Evolutionary conservation across 2,113 vertebrate genomes (phyloP).

Genomic region (Chaenocephalus aceratus): DNA sequence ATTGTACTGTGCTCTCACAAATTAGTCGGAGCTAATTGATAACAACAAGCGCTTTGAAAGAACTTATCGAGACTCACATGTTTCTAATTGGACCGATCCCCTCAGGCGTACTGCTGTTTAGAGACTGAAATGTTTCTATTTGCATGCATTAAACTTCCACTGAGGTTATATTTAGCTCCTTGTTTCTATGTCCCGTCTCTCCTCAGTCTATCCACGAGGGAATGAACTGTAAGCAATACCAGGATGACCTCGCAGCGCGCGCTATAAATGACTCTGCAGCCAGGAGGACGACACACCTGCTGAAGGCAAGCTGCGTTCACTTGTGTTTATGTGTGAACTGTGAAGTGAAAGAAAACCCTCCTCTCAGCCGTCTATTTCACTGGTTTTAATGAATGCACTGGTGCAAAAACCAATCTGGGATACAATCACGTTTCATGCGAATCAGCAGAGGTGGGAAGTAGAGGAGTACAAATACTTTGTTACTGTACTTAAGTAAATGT

Average conservation of each 20-base stretch:
- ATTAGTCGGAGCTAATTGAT: too few relatives aligned
- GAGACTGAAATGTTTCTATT: neutral
- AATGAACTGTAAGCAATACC: conserved; percentile 89
- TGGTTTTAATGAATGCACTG: too few relatives aligned
- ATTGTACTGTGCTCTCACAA: too few relatives aligned
- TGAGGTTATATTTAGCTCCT: neutral
- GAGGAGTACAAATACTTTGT: too few relatives aligned
- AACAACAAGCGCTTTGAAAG: too few relatives aligned
- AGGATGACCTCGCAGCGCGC: conserved; percentile 84
- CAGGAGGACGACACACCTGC: conserved; percentile 86
- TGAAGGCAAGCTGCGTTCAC: conserved; percentile 78
- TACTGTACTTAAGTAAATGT: too few relatives aligned
- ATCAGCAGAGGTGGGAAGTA: too few relatives aligned
- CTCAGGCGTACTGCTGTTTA: neutral
- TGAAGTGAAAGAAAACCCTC: too few relatives aligned
- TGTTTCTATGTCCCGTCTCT: neutral
- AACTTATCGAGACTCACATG: neutral
- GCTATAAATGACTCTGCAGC: conserved; percentile 86
- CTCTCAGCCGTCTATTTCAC: too few relatives aligned
- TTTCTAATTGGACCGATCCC: neutral
- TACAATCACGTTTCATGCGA: too few relatives aligned
- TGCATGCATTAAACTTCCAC: conserved; percentile 2
- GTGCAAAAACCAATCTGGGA: too few relatives aligned
- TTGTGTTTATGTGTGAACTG: too few relatives aligned
- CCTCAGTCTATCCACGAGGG: conserved; percentile 87